Base-by-base conservation (phyloP, 1,140 invertebrate genomes). In the Ostrea denselamellosa region DNA sequence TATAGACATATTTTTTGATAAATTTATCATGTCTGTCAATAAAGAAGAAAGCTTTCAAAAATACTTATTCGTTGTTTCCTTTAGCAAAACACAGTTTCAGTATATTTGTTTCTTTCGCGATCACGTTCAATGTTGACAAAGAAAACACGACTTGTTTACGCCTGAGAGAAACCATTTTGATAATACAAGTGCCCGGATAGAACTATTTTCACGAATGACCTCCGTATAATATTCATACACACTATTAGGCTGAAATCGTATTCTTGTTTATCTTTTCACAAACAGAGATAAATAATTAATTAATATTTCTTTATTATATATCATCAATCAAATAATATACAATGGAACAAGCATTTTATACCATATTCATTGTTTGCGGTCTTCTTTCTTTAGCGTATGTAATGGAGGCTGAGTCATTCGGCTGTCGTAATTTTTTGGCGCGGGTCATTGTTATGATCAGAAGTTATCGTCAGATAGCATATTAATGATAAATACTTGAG, bases 351-450 rank as follows among this genome's bases (percentile, higher is more conserved):
- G 22, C 68, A 28, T 34, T 28, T 28, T 12, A 17, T 34, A 44
- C 25, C 9, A 51, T 25, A 52, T 52, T 17, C 51, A 83, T 83
- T 52, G 17, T 19, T 53, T 83, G 19, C 2, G 88, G 53, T 85
- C 88, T 89, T 85, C 53, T 87, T 89, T 17, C 22, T 28, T 10
- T 58, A 52, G 86, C 88, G 88, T 68, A 89, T 87, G 83, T 89
- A 85, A 71, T 81, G 19, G 53, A 62, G 84, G 86, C 85, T 28
- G 28, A 54, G 86, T 85, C 68, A 89, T 68, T n/a, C 90, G 90
- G 88, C 89, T 90, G 89, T 89, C 85, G 89, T 92, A 92, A 91
- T 92, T 92, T 77, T 89, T 92, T 89, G 92, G 92, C 92, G 92
- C 92, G 92, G 92, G 91, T 91, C 90, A 90, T 89, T 92, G 90